Evolutionary conservation across 2,113 vertebrate species (phyloP).

Genomic region (Zingel zingel): DNA sequence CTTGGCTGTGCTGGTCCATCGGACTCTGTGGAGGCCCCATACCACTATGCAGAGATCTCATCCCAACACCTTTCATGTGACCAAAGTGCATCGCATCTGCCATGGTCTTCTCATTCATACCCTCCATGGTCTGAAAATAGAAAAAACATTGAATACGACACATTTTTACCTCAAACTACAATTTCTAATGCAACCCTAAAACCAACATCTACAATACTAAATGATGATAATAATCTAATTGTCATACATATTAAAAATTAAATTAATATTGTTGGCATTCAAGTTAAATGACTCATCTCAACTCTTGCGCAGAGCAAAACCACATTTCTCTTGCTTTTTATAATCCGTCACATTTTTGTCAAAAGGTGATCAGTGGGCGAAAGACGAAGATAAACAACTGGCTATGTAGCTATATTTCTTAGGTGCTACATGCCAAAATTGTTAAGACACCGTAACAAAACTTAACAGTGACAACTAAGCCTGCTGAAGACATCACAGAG

Average conservation of each 20-base stretch:
- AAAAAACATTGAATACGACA: constrained; percentile 13
- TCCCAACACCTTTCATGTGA: constrained; percentile 92
- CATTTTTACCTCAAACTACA: not conserved
- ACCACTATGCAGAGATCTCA: constrained; percentile 94
- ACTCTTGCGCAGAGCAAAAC: not conserved
- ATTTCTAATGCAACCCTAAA: not conserved
- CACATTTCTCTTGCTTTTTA: not conserved
- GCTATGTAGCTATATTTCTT: not conserved
- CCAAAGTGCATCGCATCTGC: constrained; percentile 93
- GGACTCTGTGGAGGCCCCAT: constrained; percentile 99
- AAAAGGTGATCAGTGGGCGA: not conserved
- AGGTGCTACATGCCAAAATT: not conserved
- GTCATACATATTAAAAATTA: not conserved
- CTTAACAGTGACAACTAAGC: not conserved
- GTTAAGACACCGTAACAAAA: not conserved
- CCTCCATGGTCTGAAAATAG: constrained; percentile 90
- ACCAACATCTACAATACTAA: not conserved
- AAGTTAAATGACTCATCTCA: not conserved
- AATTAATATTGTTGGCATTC: not conserved
- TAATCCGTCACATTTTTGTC: not conserved
- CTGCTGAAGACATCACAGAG: not conserved
- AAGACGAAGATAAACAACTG: too few species aligned
- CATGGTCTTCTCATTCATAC: constrained; percentile 94
- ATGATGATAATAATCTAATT: not conserved
- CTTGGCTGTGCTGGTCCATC: constrained; percentile 98